Conservation (phyloP, 2,797 vertebrate genomes). For the Thunnus albacares region DNA sequence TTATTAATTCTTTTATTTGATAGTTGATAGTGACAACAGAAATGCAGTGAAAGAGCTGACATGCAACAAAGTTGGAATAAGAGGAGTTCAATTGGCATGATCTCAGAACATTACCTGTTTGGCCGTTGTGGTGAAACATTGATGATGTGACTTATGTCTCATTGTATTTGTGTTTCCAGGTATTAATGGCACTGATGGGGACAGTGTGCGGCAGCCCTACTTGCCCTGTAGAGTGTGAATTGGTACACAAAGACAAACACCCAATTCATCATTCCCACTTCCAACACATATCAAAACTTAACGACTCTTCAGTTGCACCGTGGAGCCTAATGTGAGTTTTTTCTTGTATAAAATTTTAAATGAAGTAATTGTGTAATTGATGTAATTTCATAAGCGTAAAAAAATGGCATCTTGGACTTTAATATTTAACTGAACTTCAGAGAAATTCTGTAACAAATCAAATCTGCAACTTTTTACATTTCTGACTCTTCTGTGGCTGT, state of each 20-base stretch:
- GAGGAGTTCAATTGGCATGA: neutral
- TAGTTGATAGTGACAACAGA: no score
- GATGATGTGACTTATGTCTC: neutral
- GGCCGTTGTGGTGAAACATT: neutral
- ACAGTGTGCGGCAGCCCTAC: accelerated
- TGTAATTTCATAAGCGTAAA: no score
- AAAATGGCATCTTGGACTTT: no score
- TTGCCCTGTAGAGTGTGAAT: accelerated
- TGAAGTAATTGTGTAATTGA: no score
- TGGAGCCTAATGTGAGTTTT: slow-evolving; percentile 16
- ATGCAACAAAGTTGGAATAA: neutral
- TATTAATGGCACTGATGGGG: slow-evolving; percentile 2
- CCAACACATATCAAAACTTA: neutral
- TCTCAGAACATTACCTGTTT: no score
- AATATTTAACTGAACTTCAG: no score
- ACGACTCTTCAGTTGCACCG: neutral
- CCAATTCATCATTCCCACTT: neutral
- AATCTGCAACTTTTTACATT: neutral
- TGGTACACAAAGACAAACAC: accelerated
- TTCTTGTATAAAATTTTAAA: no score
- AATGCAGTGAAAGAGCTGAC: no score
- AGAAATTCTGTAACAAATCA: neutral
- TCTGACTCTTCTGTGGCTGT: no score
- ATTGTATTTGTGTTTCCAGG: slow-evolving; percentile 10
- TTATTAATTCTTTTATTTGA: neutral